A percentile compares a stretch with the other conserved stretches of the same genome.
These are phyloP conservation scores for Cheirogaleus medius DNA, from an alignment of 2,113 vertebrate species.

Conservation along the genomic window DNA sequence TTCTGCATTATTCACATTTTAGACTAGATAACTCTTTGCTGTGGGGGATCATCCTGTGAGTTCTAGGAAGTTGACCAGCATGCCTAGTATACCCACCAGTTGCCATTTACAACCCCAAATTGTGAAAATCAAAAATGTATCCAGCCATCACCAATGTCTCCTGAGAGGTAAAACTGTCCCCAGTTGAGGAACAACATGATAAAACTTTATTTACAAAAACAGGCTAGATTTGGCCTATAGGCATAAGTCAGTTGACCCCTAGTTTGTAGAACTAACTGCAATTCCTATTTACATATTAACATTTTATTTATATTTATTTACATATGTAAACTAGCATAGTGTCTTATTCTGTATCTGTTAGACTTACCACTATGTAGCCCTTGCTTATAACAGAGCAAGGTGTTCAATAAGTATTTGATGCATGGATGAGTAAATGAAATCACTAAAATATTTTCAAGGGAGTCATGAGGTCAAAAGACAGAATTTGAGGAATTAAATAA, in stretches of 20 bases:
- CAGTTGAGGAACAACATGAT: not conserved
- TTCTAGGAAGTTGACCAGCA: not conserved
- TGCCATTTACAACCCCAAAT: not conserved
- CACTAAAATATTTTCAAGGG: not conserved
- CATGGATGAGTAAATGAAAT: not conserved
- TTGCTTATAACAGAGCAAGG: not conserved
- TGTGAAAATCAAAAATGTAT: not conserved
- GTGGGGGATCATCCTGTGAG: not conserved
- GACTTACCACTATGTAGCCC: not conserved
- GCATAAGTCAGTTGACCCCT: not conserved
- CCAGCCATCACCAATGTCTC: not conserved
- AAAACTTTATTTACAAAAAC: not conserved
- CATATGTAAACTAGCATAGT: not conserved
- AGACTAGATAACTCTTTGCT: not conserved
- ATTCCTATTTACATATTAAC: not conserved
- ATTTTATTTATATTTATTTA: not conserved
- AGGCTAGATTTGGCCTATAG: not conserved
- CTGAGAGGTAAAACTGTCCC: not conserved
- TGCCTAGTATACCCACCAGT: rapidly evolving
- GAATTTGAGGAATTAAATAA: not conserved
- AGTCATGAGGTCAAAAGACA: not conserved
- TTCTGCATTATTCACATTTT: not conserved
- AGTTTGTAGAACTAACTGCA: not conserved
- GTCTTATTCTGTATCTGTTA: rapidly evolving
- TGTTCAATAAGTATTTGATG: not conserved